Conservation (phyloP, 2,113 vertebrate species). For the Prunella fulvescens region DNA sequence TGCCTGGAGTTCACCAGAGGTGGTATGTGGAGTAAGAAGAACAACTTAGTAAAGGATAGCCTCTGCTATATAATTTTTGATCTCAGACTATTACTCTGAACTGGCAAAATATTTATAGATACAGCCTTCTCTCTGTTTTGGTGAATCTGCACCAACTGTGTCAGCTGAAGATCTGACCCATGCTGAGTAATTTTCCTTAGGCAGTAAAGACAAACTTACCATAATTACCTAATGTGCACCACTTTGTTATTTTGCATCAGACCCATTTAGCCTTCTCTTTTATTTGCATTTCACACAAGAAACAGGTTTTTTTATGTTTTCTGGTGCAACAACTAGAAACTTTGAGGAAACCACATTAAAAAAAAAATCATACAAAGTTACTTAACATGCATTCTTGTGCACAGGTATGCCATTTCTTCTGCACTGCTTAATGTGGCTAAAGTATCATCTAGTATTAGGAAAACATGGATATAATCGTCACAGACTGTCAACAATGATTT, state of each 20-base stretch:
- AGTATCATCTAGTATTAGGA: not conserved
- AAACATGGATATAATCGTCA: not conserved
- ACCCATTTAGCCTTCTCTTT: not conserved
- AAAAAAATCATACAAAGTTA: not conserved
- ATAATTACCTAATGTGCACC: not conserved
- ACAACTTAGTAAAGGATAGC: not conserved
- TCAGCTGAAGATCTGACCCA: not conserved
- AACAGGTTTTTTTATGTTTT: not conserved
- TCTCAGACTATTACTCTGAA: not conserved
- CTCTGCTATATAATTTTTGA: not conserved
- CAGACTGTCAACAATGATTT: not conserved
- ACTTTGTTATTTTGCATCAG: not conserved
- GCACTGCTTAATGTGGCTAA: not conserved
- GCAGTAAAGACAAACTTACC: not conserved
- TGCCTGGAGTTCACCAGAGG: slow-evolving; percentile 3
- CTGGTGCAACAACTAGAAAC: not conserved
- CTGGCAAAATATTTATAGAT: not conserved
- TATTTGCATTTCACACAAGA: not conserved
- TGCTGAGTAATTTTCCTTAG: not conserved
- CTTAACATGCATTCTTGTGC: not conserved
- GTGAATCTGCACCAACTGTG: not conserved
- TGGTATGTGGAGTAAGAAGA: not conserved
- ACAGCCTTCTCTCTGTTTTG: not conserved
- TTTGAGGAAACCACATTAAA: not conserved
- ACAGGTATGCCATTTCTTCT: not conserved